phyloP scores from a whole-genome alignment of 2,888 invertebrate genomes.

The Drosophila mayaguana region DNA sequence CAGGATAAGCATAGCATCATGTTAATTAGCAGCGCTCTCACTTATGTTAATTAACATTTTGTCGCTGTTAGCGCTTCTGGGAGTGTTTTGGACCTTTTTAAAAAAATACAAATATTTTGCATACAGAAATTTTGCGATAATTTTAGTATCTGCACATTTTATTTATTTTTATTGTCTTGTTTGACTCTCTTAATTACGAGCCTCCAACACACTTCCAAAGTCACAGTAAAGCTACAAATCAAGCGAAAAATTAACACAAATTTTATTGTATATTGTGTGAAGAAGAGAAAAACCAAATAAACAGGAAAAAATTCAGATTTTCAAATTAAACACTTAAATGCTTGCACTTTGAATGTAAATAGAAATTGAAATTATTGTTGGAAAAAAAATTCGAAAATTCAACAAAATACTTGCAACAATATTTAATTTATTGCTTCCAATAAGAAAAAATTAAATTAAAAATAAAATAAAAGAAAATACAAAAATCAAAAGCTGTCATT shows the following conservation, averaged over 20 bases:
- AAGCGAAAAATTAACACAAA: constrained; percentile 29
- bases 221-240: constrained; percentile 8
- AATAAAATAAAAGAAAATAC: neutral
- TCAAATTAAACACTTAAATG: constrained; percentile 23
- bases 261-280: constrained; percentile 34
- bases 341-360: constrained; percentile 52
- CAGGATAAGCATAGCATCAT: constrained; percentile 19
- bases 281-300: constrained; percentile 44
- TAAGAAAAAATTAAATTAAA: neutral
- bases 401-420: constrained; percentile 22
- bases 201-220: constrained; percentile 52
- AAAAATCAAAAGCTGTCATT: constrained; percentile 21
- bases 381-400: constrained; percentile 18
- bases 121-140: constrained; percentile 1
- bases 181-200: neutral
- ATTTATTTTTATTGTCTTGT: constrained; percentile 19
- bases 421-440: constrained; percentile 49
- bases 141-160: constrained; percentile 27
- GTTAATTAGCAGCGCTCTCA: constrained; percentile 23
- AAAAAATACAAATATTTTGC: constrained; percentile 7
- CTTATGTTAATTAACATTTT: constrained; percentile 29
- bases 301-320: constrained; percentile 34
- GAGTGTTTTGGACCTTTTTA: constrained; percentile 29
- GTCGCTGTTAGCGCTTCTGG: constrained; percentile 14
- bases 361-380: constrained; percentile 18